Percentiles rank a stretch among this genome's conserved stretches.
Conservation (phyloP, 2,113 vertebrate species). For the Vidua chalybeata region DNA sequence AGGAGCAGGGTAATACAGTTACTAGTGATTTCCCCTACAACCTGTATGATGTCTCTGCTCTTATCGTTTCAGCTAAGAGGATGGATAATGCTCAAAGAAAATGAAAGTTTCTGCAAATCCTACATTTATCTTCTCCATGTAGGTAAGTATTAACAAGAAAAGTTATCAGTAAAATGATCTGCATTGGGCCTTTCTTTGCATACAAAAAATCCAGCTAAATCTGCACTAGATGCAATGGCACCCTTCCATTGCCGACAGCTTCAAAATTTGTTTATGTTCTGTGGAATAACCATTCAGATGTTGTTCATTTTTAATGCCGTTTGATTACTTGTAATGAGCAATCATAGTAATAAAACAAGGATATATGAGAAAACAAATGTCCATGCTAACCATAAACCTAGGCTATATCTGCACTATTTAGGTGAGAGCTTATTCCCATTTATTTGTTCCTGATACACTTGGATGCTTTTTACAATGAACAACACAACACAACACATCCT, state of each 20-base stretch:
- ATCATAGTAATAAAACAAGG: neutral
- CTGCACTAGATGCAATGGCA: neutral
- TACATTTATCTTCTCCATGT: neutral
- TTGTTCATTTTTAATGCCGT: neutral
- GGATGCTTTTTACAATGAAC: neutral
- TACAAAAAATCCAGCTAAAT: neutral
- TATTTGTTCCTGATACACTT: neutral
- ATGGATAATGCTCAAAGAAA: neutral
- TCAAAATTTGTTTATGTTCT: neutral
- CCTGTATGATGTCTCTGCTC: neutral
- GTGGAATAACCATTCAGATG: neutral
- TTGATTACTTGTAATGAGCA: neutral
- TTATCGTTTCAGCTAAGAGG: neutral
- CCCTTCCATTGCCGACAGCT: neutral
- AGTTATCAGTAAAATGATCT: neutral
- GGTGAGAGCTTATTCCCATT: neutral
- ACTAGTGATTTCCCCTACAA: neutral
- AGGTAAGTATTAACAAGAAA: neutral
- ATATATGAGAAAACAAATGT: neutral
- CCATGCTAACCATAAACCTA: neutral
- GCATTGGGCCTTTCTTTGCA: neutral
- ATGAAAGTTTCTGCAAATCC: neutral
- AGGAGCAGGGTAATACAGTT: neutral
- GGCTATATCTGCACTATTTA: neutral
- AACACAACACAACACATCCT: neutral